Evolutionary conservation across 2,113 vertebrate genomes (phyloP).

Genomic region (Coturnix japonica): DNA sequence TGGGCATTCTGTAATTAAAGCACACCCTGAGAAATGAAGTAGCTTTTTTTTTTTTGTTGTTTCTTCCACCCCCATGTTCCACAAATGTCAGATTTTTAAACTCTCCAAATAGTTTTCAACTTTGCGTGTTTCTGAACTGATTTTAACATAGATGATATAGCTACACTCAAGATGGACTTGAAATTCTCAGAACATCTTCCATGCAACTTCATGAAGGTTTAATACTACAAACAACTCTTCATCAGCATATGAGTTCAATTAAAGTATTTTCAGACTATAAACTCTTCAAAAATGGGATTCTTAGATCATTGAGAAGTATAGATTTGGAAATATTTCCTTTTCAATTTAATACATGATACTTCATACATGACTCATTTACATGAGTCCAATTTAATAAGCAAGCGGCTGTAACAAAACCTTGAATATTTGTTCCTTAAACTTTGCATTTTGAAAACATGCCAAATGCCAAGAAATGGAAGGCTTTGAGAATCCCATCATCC

Average conservation of each 20-base stretch:
- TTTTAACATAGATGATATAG: neutral
- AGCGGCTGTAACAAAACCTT: neutral
- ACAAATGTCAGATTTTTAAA: slow-evolving; percentile 4
- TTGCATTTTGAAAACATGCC: neutral
- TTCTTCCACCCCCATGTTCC: neutral
- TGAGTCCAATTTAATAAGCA: neutral
- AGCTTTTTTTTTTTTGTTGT: neutral
- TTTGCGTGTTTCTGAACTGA: neutral
- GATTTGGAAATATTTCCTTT: neutral
- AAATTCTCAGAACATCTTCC: slow-evolving; percentile 46
- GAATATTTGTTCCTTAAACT: neutral
- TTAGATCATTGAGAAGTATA: neutral
- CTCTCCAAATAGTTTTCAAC: neutral
- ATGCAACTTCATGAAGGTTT: neutral
- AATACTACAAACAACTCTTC: neutral
- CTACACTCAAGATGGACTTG: neutral
- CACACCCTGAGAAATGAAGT: neutral
- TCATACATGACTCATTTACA: neutral
- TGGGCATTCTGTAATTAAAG: slow-evolving; percentile 39
- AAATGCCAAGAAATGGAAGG: neutral
- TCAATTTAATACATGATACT: neutral
- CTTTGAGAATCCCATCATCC: neutral
- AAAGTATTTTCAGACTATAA: neutral
- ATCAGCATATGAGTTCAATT: neutral
- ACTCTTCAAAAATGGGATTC: neutral